Conservation (phyloP, 2,113 vertebrate genomes). For the Murina feae region DNA sequence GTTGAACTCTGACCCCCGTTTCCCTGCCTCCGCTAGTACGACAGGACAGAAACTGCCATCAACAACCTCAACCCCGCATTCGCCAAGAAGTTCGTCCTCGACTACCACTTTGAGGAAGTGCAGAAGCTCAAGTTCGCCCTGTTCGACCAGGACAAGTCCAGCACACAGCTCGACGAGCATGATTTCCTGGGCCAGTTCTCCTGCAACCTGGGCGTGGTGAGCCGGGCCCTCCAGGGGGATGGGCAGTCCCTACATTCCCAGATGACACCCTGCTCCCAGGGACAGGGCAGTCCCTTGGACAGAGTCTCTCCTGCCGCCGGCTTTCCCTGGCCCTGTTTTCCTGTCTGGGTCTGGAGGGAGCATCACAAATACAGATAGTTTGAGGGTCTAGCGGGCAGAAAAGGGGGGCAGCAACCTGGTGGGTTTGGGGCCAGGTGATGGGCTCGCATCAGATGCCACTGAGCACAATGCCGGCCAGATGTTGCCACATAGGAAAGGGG, state of each 20-base stretch:
- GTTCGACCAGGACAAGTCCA: slow-evolving; percentile 98
- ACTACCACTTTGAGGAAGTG: slow-evolving; percentile 97
- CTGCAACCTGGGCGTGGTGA: slow-evolving; percentile 93
- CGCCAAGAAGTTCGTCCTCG: slow-evolving; percentile 93
- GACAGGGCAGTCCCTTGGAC: neutral
- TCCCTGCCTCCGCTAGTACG: slow-evolving; percentile 80
- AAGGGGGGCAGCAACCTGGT: fast-evolving
- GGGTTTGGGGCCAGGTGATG: neutral
- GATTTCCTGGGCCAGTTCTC: slow-evolving; percentile 96
- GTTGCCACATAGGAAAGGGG: neutral
- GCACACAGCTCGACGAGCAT: slow-evolving; percentile 92
- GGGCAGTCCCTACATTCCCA: fast-evolving
- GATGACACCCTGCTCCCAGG: fast-evolving
- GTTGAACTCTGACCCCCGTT: neutral
- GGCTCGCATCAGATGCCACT: neutral
- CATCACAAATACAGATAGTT: neutral
- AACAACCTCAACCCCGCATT: slow-evolving; percentile 98
- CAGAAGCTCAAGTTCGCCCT: slow-evolving; percentile 97
- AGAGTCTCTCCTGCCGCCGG: fast-evolving
- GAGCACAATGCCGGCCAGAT: neutral
- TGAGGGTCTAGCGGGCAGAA: neutral
- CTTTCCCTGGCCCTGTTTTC: neutral
- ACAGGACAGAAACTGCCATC: slow-evolving; percentile 94
- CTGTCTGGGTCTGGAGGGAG: neutral
- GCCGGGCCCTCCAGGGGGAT: neutral